Percentiles rank a stretch among this genome's conserved stretches.
These are phyloP conservation scores for Panagrolaimus sp. DNA, from an alignment of 1,140 invertebrate species.

Conservation along the genomic window DNA sequence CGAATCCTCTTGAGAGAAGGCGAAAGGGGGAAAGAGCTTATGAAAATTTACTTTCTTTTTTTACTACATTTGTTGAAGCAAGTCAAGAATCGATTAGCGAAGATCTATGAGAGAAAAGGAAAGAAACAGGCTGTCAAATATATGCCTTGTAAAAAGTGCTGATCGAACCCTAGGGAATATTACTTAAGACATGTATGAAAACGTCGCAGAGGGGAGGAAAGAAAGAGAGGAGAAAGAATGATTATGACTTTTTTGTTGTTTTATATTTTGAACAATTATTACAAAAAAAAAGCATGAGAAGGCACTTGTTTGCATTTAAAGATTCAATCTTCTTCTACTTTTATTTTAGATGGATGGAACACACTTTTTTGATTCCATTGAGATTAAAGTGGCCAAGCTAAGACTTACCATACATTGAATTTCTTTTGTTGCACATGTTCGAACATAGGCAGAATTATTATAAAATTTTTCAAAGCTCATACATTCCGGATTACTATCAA, in stretches of 20 bases:
- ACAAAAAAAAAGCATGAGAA: too few relatives aligned
- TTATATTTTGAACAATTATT: too few relatives aligned
- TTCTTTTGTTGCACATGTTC: neutral
- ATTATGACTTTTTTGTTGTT: slow-evolving; percentile 10
- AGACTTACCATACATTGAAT: neutral
- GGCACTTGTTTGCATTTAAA: too few relatives aligned
- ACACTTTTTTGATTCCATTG: too few relatives aligned
- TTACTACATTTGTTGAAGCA: too few relatives aligned
- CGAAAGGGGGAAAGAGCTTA: neutral
- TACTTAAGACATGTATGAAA: too few relatives aligned
- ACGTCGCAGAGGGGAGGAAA: too few relatives aligned
- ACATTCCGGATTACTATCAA: neutral
- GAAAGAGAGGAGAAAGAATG: neutral
- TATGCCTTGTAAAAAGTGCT: neutral
- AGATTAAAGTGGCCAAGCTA: neutral
- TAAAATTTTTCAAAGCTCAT: slow-evolving; percentile 6
- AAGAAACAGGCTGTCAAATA: neutral
- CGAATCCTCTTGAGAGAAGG: neutral
- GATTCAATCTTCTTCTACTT: too few relatives aligned
- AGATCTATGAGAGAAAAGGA: slow-evolving; percentile 2
- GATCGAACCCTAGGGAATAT: neutral
- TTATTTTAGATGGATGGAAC: too few relatives aligned
- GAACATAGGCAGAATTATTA: neutral
- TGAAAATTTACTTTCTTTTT: too few relatives aligned
- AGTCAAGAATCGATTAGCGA: slow-evolving; percentile 9